phyloP scores from a whole-genome alignment of 2,113 vertebrate genomes.

The Gallinago media region DNA sequence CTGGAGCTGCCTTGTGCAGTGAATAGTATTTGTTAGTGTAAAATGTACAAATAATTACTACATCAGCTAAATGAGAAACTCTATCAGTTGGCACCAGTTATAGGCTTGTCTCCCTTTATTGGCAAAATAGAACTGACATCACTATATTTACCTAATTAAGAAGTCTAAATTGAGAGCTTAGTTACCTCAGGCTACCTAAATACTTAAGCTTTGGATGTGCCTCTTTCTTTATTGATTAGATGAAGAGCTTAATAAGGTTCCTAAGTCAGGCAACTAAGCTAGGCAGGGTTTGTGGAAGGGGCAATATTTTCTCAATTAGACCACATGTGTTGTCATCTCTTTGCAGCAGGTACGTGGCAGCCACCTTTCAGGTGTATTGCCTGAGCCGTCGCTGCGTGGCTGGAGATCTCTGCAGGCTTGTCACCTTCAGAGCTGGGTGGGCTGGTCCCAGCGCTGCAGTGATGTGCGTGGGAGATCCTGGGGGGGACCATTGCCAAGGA shows the following conservation, averaged over 20 bases:
- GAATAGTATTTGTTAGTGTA: not conserved
- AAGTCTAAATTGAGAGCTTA: conserved; percentile 15
- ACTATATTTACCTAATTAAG: not conserved
- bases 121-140: not conserved
- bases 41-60: not conserved
- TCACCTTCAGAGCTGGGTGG: not conserved
- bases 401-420: not conserved
- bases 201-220: not conserved
- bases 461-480: not conserved
- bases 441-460: not conserved
- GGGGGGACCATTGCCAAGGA: not conserved
- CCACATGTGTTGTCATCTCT: fast-evolving
- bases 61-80: not conserved
- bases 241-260: not conserved
- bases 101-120: not conserved
- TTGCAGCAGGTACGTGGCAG: fast-evolving
- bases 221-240: not conserved
- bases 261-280: not conserved
- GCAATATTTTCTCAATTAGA: not conserved
- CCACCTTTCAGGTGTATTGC: not conserved
- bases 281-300: not conserved
- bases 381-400: not conserved
- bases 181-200: conserved; percentile 23
- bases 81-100: not conserved
- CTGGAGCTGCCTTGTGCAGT: not conserved